These are phyloP conservation scores for Samia ricini DNA, from an alignment of 1,140 invertebrate genomes.

Conservation along the genomic window DNA sequence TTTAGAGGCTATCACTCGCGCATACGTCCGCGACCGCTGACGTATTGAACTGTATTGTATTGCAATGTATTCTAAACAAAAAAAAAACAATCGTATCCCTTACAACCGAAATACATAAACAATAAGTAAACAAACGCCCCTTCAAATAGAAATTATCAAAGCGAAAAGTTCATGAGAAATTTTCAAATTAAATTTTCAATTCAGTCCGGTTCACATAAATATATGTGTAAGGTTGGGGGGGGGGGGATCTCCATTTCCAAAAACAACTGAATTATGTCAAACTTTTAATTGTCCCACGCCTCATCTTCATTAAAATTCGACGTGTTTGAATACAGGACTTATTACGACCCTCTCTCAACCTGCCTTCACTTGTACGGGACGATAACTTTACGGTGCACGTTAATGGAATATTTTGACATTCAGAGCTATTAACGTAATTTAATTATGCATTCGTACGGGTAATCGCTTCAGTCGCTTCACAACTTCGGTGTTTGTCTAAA, in stretches of 20 bases:
- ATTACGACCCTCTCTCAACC: background rate
- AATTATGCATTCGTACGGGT: background rate
- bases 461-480: no score
- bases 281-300: slow-evolving; percentile 37
- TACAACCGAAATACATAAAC: background rate
- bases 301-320: slow-evolving; percentile 41
- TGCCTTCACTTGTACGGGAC: background rate
- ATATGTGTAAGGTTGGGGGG: slow-evolving; percentile 4
- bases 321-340: slow-evolving; percentile 33
- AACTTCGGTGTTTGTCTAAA: background rate
- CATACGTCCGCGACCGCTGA: no score
- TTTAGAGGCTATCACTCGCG: no score
- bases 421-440: background rate
- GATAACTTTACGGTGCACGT: background rate
- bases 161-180: slow-evolving; percentile 7
- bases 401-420: background rate
- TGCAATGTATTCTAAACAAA: no score
- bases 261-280: slow-evolving; percentile 36
- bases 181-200: slow-evolving; percentile 32
- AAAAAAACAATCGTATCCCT: no score
- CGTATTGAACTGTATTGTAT: no score
- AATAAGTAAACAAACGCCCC: background rate
- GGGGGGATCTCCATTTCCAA: slow-evolving; percentile 12
- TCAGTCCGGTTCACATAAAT: slow-evolving; percentile 25
- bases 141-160: background rate